These are phyloP conservation scores for Enteromius anoplus DNA, from an alignment of 2,797 vertebrate species.

Conservation along the genomic window DNA sequence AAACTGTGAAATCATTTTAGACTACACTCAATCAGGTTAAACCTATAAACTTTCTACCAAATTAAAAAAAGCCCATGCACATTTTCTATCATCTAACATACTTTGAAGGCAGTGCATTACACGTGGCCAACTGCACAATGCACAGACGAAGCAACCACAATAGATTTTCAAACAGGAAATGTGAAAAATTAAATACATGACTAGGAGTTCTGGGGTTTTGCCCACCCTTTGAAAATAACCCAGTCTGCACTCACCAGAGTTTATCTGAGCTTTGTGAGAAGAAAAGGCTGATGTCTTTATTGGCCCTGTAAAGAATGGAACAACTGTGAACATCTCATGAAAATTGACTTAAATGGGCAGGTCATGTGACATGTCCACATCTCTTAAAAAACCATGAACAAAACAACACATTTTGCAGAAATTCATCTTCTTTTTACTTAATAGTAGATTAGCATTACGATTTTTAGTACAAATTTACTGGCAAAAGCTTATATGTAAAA, in stretches of 20 bases:
- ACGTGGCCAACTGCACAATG: neutral
- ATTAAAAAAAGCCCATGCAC: neutral
- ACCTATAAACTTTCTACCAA: neutral
- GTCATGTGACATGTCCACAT: neutral
- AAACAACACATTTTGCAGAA: neutral
- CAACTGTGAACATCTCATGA: neutral
- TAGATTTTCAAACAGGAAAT: neutral
- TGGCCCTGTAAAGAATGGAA: constrained; percentile 62
- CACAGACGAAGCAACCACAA: constrained; percentile 16
- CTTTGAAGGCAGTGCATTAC: neutral
- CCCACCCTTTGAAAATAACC: neutral
- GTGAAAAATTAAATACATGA: neutral
- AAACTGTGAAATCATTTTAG: neutral
- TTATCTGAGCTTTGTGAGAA: constrained; percentile 61
- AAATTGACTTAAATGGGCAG: neutral
- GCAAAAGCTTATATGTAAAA: neutral
- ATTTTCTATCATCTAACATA: neutral
- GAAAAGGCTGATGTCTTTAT: constrained; percentile 65
- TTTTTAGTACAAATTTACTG: neutral
- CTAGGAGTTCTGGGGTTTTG: neutral
- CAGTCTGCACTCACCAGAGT: constrained; percentile 61
- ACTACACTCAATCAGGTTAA: neutral
- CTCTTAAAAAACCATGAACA: neutral
- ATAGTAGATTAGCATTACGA: neutral
- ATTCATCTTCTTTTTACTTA: neutral